phyloP scores from a whole-genome alignment of 64 coral and sea anemone species.

The Stichodactyla helianthus region DNA sequence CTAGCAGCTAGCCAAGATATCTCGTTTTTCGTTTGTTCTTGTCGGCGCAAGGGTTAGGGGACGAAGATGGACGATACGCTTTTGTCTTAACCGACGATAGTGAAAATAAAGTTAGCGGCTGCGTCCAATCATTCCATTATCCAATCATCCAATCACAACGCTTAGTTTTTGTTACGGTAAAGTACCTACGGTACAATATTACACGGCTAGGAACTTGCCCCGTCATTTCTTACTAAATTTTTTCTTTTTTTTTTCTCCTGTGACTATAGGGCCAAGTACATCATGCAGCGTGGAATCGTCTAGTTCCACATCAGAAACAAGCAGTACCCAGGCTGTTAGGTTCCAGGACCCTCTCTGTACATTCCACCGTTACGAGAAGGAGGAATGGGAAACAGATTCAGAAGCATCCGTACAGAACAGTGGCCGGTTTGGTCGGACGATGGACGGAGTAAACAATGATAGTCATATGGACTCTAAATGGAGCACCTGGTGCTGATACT shows the following conservation, averaged over 20 bases:
- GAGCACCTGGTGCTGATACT: conserved; percentile 18
- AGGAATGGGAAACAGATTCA: conserved; percentile 33
- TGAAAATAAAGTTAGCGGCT: too few species aligned
- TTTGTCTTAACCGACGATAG: too few species aligned
- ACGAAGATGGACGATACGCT: too few species aligned
- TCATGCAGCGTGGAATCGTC: background rate
- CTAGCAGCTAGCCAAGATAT: too few species aligned
- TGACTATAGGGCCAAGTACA: background rate
- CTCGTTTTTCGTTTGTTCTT: too few species aligned
- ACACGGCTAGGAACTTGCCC: background rate
- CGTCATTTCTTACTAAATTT: background rate
- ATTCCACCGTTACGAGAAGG: conserved; percentile 28
- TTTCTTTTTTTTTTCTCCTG: background rate
- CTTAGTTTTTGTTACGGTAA: too few species aligned
- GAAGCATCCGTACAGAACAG: background rate
- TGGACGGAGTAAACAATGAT: background rate
- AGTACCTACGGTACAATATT: too few species aligned
- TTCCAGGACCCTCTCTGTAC: conserved; percentile 37
- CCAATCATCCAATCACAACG: too few species aligned
- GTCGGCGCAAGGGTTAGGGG: too few species aligned
- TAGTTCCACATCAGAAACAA: background rate
- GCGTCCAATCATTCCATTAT: too few species aligned
- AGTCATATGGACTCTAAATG: background rate
- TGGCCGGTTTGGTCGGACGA: background rate
- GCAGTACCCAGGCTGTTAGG: conserved; percentile 10